Base-by-base conservation (phyloP, 2,113 vertebrate species). In the Mesitornis unicolor region DNA sequence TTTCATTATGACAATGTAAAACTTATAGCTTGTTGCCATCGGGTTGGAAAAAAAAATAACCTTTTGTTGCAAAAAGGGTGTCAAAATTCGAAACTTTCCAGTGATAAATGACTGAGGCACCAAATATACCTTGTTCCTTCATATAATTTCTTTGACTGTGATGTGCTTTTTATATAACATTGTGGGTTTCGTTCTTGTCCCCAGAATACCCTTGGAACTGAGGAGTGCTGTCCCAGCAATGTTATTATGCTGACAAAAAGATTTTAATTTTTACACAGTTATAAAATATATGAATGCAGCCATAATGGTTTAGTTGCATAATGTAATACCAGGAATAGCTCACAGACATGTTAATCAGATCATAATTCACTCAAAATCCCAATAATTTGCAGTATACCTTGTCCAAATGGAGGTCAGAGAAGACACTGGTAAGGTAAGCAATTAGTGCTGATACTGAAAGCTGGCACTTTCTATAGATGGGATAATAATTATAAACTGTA, bases 1-100 rank as follows among this genome's bases (percentile, higher is more conserved):
- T 98, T 97, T 95, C 87, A 79, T 84, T 70, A 65, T 81, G 91
- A 77, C 96, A 92, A 69, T 85, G 76, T 79, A 97, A 97, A 98
- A 84, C 75, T 95, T 89, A 54, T 2, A 85, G 76, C 87, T 89
- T 87, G 79, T 94, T 95, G 88, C 80, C 68, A 97, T 94, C 86
- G 89, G 25, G 43, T 88, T 81, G 43, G 88, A 91, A 97, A 97
- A 97, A 48, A 98, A 98, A 97, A 88, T 90, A 85, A 85, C 76
- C 48, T 96, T 84, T 90, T 95, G 67, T 96, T 96, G 84, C 74
- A 97, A 97, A 98, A 89, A 88, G 36, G 74, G 51, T 96, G 94
- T 97, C 73, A 96, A 89, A 87, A 94, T 80, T 96, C 95, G 93
- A 97, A 98, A 96, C 79, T 95, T 90, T 81, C 53, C 76, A 76